Base-by-base conservation (phyloP, 1,140 invertebrate species). In the Thaumetopoea pityocampa region DNA sequence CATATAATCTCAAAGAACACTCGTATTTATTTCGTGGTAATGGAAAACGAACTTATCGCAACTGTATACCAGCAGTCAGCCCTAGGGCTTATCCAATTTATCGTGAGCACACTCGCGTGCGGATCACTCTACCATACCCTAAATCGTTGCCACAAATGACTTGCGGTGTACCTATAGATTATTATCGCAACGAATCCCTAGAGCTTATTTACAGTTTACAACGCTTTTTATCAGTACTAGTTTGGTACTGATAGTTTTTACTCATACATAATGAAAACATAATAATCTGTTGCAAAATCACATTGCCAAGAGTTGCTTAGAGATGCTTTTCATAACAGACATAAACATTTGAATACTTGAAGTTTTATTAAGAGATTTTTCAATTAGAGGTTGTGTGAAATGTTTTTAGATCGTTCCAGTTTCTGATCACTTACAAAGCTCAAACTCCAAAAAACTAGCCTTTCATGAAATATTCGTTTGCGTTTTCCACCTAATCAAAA, bases 91-190 rank as follows among this genome's bases (percentile, higher is more conserved):
- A 23, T 18, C 29, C 26, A 35, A 28, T 40, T 18, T 34, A 28
- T 29, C 24, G 23, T 30, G 40, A 22, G n/a, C 49, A 35, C 35
- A 22, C 40, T 46, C 43, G 53, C 36, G 40, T 47, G 42, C 42
- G 53, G 42, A 46, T 45, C 42, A 46, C 23, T 40, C 27, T 20
- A 22, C 11, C 46, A 49, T 29, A 46, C 27, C 26, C 41, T 8
- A 52, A 51, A 41, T 42, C 27, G 44, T 41, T 46, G 27, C 40
- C 40, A 52, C 46, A 46, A 51, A 56, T 35, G 41, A 46, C 30
- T 42, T 44, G 28, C 38, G 38, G 34, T 38, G 34, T 41, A 22
- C 30, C 7, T 19, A 30, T 19, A 15, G 40, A 48, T 51, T 27
- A 20, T 23, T 51, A 56, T 47, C 30, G 15, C 27, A 20, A 34